Conservation (phyloP, 1,140 invertebrate species). For the Drosophila kanapiae region DNA sequence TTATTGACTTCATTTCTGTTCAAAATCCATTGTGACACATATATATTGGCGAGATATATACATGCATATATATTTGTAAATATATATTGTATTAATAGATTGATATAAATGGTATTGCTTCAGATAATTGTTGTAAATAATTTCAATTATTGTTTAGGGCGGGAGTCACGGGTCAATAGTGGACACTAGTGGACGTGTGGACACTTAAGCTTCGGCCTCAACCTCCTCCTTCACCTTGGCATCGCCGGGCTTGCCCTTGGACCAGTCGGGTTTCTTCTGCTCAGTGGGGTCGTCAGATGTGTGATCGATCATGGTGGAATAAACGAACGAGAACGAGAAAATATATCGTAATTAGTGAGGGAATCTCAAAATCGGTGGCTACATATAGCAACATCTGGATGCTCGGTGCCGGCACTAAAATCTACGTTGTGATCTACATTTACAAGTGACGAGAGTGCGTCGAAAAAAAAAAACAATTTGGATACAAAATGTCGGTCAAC, state of each 20-base stretch:
- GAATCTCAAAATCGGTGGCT: neutral
- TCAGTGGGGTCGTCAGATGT: slow-evolving; percentile 66
- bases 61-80: slow-evolving; percentile 53
- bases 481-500: neutral
- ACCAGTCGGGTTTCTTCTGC: slow-evolving; percentile 96
- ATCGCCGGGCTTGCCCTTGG: slow-evolving; percentile 93
- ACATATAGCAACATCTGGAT: slow-evolving; percentile 43
- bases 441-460: slow-evolving; percentile 28
- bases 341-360: slow-evolving; percentile 29
- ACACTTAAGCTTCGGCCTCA: slow-evolving; percentile 90
- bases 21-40: slow-evolving; percentile 49
- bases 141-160: slow-evolving; percentile 75
- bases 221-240: slow-evolving; percentile 95
- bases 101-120: slow-evolving; percentile 55
- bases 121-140: slow-evolving; percentile 58
- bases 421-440: slow-evolving; percentile 43
- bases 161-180: slow-evolving; percentile 82
- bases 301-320: slow-evolving; percentile 15
- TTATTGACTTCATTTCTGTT: slow-evolving; percentile 64
- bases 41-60: slow-evolving; percentile 53
- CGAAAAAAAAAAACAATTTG: slow-evolving; percentile 1
- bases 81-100: slow-evolving; percentile 52
- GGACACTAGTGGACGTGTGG: slow-evolving; percentile 76
- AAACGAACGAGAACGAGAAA: slow-evolving; percentile 34
- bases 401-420: slow-evolving; percentile 44